Evolutionary conservation across 2,113 vertebrate genomes (phyloP).

Genomic region (Burhinus bistriatus): DNA sequence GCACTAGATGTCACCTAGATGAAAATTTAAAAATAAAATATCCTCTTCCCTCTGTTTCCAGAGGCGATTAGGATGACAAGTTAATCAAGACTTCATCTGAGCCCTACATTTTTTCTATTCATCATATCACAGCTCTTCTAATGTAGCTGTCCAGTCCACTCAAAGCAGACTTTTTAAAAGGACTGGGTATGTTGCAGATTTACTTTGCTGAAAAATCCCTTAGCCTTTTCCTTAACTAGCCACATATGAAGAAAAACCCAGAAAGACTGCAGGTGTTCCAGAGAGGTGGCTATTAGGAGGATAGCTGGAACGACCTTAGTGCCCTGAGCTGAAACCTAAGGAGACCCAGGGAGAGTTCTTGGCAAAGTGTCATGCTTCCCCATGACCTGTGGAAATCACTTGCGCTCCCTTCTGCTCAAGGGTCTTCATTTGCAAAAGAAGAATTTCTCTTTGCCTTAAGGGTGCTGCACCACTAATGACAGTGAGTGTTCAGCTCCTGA

Average conservation of each 20-base stretch:
- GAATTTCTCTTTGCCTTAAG: not conserved
- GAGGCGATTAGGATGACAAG: not conserved
- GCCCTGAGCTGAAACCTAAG: not conserved
- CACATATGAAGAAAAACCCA: not conserved
- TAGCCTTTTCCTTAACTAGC: not conserved
- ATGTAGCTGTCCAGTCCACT: not conserved
- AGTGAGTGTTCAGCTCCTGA: not conserved
- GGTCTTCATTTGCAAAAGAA: not conserved
- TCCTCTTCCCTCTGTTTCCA: not conserved
- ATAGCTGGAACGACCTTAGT: not conserved
- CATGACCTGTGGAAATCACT: not conserved
- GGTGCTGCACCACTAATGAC: not conserved
- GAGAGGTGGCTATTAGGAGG: not conserved
- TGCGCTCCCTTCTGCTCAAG: not conserved
- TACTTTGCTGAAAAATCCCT: not conserved
- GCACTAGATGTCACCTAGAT: conserved; percentile 2
- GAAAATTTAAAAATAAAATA: conserved; percentile 47
- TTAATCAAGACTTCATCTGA: conserved; percentile 38
- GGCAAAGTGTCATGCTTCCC: not conserved
- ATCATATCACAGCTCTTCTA: not conserved
- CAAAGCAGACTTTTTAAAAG: not conserved
- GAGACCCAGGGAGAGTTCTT: not conserved
- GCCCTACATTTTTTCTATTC: not conserved
- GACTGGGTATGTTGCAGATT: not conserved
- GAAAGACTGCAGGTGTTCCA: not conserved